These are phyloP conservation scores for Heloderma charlesbogerti DNA, from an alignment of 2,113 vertebrate genomes.

Conservation along the genomic window DNA sequence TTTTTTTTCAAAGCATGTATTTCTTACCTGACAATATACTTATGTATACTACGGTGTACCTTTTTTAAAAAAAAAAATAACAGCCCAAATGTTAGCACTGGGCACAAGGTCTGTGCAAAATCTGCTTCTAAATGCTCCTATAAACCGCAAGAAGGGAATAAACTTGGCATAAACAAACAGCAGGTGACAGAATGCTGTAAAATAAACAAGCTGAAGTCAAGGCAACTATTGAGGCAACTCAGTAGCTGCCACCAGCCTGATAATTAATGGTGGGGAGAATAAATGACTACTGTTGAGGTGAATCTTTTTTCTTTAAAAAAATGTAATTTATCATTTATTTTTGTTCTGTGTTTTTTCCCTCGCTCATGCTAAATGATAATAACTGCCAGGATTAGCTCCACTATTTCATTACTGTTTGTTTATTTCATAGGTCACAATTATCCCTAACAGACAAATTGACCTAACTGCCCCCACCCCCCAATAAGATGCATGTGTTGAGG, in stretches of 20 bases:
- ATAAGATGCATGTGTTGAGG: background rate
- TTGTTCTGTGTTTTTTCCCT: constrained; percentile 2
- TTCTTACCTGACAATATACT: background rate
- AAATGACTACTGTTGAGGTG: background rate
- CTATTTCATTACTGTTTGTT: background rate
- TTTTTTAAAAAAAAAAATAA: background rate
- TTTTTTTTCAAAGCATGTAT: background rate
- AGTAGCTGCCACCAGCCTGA: background rate
- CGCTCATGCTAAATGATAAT: background rate
- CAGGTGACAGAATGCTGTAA: background rate
- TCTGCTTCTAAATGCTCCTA: background rate
- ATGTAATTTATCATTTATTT: constrained; percentile 29
- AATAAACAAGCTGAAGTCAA: constrained; percentile 1
- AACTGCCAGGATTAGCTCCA: background rate
- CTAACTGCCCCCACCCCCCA: background rate
- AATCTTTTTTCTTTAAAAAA: background rate
- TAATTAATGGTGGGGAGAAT: constrained; percentile 1
- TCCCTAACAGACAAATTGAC: background rate
- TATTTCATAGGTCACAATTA: background rate
- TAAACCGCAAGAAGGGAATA: background rate
- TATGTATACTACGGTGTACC: background rate
- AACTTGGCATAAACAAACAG: background rate
- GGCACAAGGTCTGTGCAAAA: background rate
- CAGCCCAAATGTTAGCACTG: background rate
- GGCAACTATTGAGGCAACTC: too few species aligned